Conservation (phyloP, 53 echinoderm and acorn worm genomes). For the Glandiceps talaboti region DNA sequence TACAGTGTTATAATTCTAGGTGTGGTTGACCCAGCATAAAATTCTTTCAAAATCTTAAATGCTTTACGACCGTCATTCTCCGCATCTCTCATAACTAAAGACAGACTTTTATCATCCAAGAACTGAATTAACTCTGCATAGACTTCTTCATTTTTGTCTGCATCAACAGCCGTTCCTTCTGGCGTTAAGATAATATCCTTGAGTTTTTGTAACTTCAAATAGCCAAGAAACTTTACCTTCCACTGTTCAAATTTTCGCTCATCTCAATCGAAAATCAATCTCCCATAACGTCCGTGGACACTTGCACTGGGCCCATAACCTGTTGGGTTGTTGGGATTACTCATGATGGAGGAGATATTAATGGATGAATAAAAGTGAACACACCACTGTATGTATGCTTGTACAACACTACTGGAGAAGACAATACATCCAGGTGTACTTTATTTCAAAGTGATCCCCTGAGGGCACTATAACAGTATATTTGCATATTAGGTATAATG, state of each 20-base stretch:
- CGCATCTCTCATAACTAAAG: not conserved
- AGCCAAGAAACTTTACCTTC: constrained; percentile 5
- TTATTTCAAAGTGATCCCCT: too few relatives aligned
- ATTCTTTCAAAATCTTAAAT: not conserved
- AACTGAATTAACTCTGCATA: constrained; percentile 8
- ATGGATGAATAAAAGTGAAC: too few relatives aligned
- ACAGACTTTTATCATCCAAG: constrained; percentile 5
- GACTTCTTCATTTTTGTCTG: constrained; percentile 9
- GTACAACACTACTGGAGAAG: too few relatives aligned
- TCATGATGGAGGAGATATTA: too few relatives aligned
- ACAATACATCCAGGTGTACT: too few relatives aligned
- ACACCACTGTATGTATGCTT: too few relatives aligned
- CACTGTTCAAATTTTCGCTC: too few relatives aligned
- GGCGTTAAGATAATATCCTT: constrained; percentile 2
- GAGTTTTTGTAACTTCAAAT: constrained; percentile 1
- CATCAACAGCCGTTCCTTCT: not conserved
- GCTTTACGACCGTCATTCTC: not conserved
- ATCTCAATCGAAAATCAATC: constrained; percentile 22
- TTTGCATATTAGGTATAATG: too few relatives aligned
- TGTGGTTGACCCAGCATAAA: not conserved
- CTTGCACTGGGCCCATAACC: constrained; percentile 54
- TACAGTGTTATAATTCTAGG: not conserved
- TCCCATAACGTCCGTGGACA: too few relatives aligned
- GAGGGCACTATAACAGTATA: too few relatives aligned
- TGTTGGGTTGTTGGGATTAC: too few relatives aligned